These are phyloP conservation scores for Plagodis dolabraria DNA, from an alignment of 2,888 invertebrate species.

Conservation along the genomic window DNA sequence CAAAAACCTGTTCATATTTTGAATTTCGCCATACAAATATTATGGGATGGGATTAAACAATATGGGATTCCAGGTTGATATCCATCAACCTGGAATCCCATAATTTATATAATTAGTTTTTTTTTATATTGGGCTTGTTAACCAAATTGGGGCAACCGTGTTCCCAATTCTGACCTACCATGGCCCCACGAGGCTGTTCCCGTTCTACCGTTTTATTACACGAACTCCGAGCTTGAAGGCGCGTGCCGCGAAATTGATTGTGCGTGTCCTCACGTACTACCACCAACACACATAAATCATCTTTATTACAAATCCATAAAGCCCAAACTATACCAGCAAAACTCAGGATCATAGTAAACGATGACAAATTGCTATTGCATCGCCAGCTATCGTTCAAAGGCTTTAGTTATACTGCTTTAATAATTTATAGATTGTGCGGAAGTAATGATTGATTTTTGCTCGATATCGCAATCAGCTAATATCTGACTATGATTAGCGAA, in stretches of 20 bases:
- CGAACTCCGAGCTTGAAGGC: conserved; percentile 50
- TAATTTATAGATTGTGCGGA: conserved; percentile 38
- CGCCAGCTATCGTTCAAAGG: conserved; percentile 36
- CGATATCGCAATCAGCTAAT: conserved; percentile 1
- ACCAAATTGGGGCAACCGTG: conserved; percentile 5
- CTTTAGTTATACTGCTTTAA: conserved; percentile 29
- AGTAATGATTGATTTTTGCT: conserved; percentile 35
- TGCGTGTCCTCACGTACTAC: conserved; percentile 62
- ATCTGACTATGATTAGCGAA: neutral
- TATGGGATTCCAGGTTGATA: too few species aligned
- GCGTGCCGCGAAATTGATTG: conserved; percentile 71
- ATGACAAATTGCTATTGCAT: conserved; percentile 64
- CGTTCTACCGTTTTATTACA: conserved; percentile 57
- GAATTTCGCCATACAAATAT: too few species aligned
- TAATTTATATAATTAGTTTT: too few species aligned
- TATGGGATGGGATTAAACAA: too few species aligned
- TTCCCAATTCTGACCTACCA: conserved; percentile 29
- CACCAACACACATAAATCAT: conserved; percentile 10
- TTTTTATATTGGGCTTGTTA: too few species aligned
- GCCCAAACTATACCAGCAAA: conserved; percentile 8
- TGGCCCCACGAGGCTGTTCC: conserved; percentile 35
- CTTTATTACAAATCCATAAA: conserved; percentile 18
- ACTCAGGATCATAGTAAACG: conserved; percentile 18
- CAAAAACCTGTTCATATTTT: too few species aligned
- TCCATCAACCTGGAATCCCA: too few species aligned